Conservation (phyloP, 2,113 vertebrate genomes). For the Ginglymostoma cirratum region DNA sequence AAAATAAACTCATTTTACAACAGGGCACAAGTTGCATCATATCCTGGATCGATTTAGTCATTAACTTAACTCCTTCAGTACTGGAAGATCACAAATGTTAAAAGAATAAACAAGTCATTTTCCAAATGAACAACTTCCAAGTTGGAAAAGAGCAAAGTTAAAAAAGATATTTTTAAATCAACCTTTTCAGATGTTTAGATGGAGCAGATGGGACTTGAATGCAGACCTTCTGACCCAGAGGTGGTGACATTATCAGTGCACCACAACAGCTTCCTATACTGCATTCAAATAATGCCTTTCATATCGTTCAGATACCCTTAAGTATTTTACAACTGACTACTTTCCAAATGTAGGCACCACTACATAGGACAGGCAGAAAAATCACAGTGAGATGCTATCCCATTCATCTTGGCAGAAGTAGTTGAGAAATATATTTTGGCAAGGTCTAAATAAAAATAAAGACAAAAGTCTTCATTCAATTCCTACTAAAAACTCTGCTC, state of each 20-base stretch:
- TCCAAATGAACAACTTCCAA: too few species aligned
- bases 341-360: not conserved
- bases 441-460: not conserved
- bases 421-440: not conserved
- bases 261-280: not conserved
- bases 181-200: too few species aligned
- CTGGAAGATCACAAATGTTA: not conserved
- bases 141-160: too few species aligned
- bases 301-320: not conserved
- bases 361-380: not conserved
- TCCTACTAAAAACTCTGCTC: not conserved
- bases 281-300: not conserved
- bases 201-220: too few species aligned
- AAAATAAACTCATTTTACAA: not conserved
- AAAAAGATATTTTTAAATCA: too few species aligned
- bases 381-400: not conserved
- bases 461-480: not conserved
- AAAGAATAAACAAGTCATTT: not conserved
- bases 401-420: not conserved
- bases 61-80: conserved; percentile 12
- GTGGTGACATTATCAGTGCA: too few species aligned
- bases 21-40: conserved; percentile 11
- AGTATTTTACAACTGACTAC: not conserved
- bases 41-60: conserved; percentile 19
- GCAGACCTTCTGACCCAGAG: too few species aligned